These are phyloP conservation scores for Heteropelma amictum DNA, from an alignment of 2,888 invertebrate species.

Conservation along the genomic window DNA sequence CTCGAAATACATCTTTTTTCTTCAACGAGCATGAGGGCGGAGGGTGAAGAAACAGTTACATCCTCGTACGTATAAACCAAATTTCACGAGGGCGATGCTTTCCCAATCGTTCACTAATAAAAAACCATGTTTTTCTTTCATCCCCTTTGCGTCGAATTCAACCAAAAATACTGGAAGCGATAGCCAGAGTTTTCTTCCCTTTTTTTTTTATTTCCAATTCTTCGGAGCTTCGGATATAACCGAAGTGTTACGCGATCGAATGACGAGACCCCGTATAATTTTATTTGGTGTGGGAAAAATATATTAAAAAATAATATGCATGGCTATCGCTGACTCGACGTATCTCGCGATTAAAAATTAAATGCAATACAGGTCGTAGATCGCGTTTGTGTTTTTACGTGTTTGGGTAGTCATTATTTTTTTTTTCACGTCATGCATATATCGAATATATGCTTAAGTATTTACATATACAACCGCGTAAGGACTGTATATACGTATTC, in stretches of 20 bases:
- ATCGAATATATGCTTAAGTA: too few relatives aligned
- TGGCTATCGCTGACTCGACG: slow-evolving; percentile 13
- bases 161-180: too few relatives aligned
- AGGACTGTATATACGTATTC: slow-evolving; percentile 48
- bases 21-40: neutral
- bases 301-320: slow-evolving; percentile 10
- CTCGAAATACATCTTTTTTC: slow-evolving; percentile 27
- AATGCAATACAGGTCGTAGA: slow-evolving; percentile 32
- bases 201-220: too few relatives aligned
- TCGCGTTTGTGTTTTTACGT: neutral
- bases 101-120: slow-evolving; percentile 1
- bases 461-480: slow-evolving; percentile 13
- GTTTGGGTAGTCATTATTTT: neutral
- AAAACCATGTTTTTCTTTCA: neutral
- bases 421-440: slow-evolving; percentile 2
- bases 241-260: slow-evolving; percentile 4
- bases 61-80: neutral
- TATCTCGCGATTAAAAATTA: slow-evolving; percentile 41
- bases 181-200: too few relatives aligned
- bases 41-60: slow-evolving; percentile 21
- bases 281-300: neutral
- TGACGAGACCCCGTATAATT: slow-evolving; percentile 6
- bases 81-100: neutral
- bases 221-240: slow-evolving; percentile 3
- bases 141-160: neutral